Conservation (phyloP, 2,113 vertebrate species). For the Macquaria ambigua region DNA sequence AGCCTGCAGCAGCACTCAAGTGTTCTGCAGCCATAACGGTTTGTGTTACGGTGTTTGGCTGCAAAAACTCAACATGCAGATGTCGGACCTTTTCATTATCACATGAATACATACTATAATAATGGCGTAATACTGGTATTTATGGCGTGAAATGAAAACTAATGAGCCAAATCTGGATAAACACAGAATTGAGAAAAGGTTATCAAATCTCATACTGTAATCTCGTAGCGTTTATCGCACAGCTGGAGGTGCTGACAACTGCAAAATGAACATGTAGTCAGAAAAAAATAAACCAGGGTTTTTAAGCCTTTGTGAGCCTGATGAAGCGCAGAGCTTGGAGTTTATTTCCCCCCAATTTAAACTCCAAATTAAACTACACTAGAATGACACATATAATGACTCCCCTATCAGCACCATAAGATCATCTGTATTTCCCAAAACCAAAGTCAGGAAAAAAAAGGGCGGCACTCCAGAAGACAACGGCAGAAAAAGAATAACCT, state of each 20-base stretch:
- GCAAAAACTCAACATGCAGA: not conserved
- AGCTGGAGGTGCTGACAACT: not conserved
- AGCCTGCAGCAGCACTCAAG: conserved; percentile 10
- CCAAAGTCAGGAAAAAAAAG: too few species aligned
- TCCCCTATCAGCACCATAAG: too few species aligned
- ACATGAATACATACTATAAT: not conserved
- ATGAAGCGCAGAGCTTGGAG: not conserved
- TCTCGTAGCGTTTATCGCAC: not conserved
- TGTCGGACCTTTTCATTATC: conserved; percentile 1
- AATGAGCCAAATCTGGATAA: not conserved
- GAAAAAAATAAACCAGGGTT: too few species aligned
- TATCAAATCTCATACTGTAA: not conserved
- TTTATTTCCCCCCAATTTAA: too few species aligned
- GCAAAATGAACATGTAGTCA: not conserved
- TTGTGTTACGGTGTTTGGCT: not conserved
- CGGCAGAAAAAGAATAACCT: too few species aligned
- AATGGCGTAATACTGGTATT: not conserved
- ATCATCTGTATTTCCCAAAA: too few species aligned
- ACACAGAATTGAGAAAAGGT: not conserved
- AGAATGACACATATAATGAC: not conserved
- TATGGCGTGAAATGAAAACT: not conserved
- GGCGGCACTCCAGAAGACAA: too few species aligned
- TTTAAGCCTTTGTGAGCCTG: conserved; percentile 5
- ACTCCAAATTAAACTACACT: not conserved
- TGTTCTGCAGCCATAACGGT: not conserved